Base-by-base conservation (phyloP, 2,113 vertebrate genomes). In the Actenoides hombroni region DNA sequence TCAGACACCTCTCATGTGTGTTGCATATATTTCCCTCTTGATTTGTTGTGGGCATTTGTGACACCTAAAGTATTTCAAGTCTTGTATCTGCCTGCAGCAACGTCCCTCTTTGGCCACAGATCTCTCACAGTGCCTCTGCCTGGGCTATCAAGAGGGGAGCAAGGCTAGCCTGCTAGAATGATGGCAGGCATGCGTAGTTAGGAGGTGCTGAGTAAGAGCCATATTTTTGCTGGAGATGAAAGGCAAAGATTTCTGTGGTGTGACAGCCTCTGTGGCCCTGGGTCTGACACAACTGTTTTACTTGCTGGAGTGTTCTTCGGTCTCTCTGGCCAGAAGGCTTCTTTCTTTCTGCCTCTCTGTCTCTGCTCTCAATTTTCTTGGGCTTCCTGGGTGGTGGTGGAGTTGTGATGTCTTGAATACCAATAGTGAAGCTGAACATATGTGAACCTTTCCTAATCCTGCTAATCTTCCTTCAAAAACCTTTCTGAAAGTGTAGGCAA, bases 361-460 rank as follows among this genome's bases (percentile, higher is more conserved):
- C 95, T 88, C 91, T 65, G n/a, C 54, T 31, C 80, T 85, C 28
- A 1, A 35, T 85, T 97, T 96, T 85, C 97, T 96, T 84, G 35
- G 61, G 96, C 98, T 97, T 98, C 98, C 98, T 99, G 98, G 98
- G 99, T 99, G 99, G 99, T 97, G 95, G 95, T 95, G 77, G 97
- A 97, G 95, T 97, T 97, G 98, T 98, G 98, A 97, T 96, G 98
- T 98, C 97, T 97, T 99, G 98, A 99, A 99, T 99, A 99, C 98
- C 98, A 98, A 98, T 98, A 98, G 98, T 99, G 98, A 99, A 98
- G 97, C 98, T 97, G 98, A 99, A 99, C 99, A 99, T 99, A 99
- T 99, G 99, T 98, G 99, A 99, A 98, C 98, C 98, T 98, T 98
- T 98, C 97, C 98, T 99, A 99, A 99, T 99, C 99, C 99, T 98